Percentiles rank a stretch among this genome's conserved stretches.
Conservation (phyloP, 2,888 invertebrate genomes). For the Pollenia griseotomentosa region DNA sequence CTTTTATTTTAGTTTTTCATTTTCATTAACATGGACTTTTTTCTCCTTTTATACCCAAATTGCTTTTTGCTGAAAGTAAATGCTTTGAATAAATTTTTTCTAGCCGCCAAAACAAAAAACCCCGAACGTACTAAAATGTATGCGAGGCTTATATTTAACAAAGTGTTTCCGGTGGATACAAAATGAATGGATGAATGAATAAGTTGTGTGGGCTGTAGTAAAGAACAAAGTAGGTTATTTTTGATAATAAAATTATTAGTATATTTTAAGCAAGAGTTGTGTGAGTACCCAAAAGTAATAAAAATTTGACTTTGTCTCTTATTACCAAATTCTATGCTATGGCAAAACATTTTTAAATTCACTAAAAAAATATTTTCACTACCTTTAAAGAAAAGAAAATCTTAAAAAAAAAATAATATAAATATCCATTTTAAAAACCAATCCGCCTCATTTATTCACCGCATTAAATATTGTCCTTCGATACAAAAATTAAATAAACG, state of each 20-base stretch:
- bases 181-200: constrained; percentile 33
- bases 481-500: constrained; percentile 1
- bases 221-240: constrained; percentile 65
- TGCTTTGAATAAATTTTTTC: constrained; percentile 60
- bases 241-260: constrained; percentile 66
- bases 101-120: constrained; percentile 28
- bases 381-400: not conserved
- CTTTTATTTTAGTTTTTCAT: constrained; percentile 53
- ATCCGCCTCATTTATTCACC: constrained; percentile 7
- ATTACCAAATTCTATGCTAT: no score
- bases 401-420: not conserved
- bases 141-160: constrained; percentile 15
- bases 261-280: not conserved
- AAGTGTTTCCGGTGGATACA: constrained; percentile 58
- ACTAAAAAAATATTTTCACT: not conserved
- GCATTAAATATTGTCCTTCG: not conserved
- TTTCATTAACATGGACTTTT: constrained; percentile 57
- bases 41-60: constrained; percentile 48
- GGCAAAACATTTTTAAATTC: no score
- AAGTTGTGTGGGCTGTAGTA: constrained; percentile 8
- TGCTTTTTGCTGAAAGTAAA: constrained; percentile 60
- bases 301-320: no score
- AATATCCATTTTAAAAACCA: constrained; percentile 3
- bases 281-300: no score
- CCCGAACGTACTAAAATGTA: not conserved